Percentiles rank a stretch among this genome's conserved stretches.
These are phyloP conservation scores for Cheumatopsyche charites DNA, from an alignment of 1,140 invertebrate genomes.

Conservation along the genomic window DNA sequence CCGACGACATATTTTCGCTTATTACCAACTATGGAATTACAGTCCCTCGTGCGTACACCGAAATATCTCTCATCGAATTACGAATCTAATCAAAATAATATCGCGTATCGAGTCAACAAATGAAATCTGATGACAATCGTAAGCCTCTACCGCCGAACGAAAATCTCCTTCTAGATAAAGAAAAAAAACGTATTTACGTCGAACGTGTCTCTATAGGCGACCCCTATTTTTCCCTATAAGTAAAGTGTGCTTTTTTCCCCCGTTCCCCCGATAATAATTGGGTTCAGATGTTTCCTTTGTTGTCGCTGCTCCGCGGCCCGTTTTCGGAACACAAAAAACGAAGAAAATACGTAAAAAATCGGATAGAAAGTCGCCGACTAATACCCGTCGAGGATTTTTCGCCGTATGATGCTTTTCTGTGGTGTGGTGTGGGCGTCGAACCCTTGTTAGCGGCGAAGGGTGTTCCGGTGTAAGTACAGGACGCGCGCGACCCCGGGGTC, in stretches of 20 bases:
- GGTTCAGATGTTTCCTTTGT: conserved; percentile 31
- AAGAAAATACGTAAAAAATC: not conserved
- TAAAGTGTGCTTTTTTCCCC: conserved; percentile 21
- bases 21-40: no score
- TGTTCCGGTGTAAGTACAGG: conserved; percentile 25
- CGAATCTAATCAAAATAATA: not conserved
- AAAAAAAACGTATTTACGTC: not conserved
- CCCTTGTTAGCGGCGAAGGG: conserved; percentile 32
- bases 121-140: conserved; percentile 3
- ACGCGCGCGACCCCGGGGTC: conserved; percentile 11
- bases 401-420: conserved; percentile 26
- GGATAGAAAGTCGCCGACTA: conserved; percentile 11
- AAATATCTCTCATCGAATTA: no score
- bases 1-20: no score
- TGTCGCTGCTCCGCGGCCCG: not conserved
- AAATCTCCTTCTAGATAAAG: not conserved
- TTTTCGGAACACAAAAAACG: not conserved
- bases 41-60: no score
- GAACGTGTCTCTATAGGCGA: no score
- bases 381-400: conserved; percentile 12
- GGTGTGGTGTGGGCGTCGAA: conserved; percentile 9
- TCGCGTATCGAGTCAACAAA: conserved; percentile 5
- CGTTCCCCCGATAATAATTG: conserved; percentile 19
- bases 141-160: not conserved
- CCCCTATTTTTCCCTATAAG: not conserved